Evolutionary conservation across 2,888 invertebrate species (phyloP).

Genomic region (Cepaea hortensis): DNA sequence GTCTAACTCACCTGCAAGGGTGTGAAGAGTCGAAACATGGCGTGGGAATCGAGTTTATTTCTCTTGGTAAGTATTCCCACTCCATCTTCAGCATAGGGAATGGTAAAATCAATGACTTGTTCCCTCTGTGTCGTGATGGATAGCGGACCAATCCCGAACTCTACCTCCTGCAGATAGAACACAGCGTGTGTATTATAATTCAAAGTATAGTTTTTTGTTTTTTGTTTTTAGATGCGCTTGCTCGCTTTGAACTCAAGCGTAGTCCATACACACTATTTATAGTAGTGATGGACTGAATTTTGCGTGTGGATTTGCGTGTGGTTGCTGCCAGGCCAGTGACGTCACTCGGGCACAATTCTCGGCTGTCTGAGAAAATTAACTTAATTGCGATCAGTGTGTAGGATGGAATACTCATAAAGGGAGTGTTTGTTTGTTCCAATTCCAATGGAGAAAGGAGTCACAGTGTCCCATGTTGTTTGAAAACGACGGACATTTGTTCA

Average conservation of each 20-base stretch:
- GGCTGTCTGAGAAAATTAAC: too few relatives aligned
- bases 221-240: neutral
- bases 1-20: slow-evolving; percentile 53
- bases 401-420: too few relatives aligned
- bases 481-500: too few relatives aligned
- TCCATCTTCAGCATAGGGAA: slow-evolving; percentile 65
- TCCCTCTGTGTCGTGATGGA: slow-evolving; percentile 62
- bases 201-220: neutral
- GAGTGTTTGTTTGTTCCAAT: too few relatives aligned
- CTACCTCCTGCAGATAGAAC: slow-evolving; percentile 56
- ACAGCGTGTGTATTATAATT: neutral
- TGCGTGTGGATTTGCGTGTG: too few relatives aligned
- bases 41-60: slow-evolving; percentile 55
- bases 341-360: too few relatives aligned
- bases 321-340: too few relatives aligned
- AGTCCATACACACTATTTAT: too few relatives aligned
- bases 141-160: slow-evolving; percentile 64
- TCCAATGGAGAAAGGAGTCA: too few relatives aligned
- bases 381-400: too few relatives aligned
- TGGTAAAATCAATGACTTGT: slow-evolving; percentile 64
- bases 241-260: neutral
- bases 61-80: slow-evolving; percentile 61
- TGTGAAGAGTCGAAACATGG: slow-evolving; percentile 61
- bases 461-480: too few relatives aligned
- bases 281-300: too few relatives aligned